These are phyloP conservation scores for Gobiocypris rarus DNA, from an alignment of 2,113 vertebrate species.

Conservation along the genomic window DNA sequence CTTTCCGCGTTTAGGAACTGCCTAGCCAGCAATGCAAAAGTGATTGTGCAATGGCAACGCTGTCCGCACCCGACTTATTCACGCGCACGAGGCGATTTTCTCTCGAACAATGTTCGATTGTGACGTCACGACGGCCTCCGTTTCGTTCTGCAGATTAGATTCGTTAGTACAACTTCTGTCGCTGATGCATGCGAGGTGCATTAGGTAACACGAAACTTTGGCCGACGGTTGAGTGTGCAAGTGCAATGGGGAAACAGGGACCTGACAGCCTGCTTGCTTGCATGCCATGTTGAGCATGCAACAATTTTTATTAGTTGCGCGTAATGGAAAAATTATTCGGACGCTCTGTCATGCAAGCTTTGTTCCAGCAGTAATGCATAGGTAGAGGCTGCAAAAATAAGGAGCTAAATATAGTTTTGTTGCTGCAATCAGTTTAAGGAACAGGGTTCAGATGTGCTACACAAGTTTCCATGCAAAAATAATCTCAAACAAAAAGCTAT, in stretches of 20 bases:
- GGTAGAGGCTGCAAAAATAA: slow-evolving; percentile 59
- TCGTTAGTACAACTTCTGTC: slow-evolving; percentile 7
- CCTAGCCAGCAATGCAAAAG: slow-evolving; percentile 57
- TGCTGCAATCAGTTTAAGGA: slow-evolving; percentile 56
- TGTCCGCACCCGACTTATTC: slow-evolving; percentile 40
- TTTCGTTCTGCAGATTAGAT: slow-evolving; percentile 12
- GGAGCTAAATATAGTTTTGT: slow-evolving; percentile 66
- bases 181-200: slow-evolving; percentile 52
- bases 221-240: slow-evolving; percentile 44
- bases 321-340: slow-evolving; percentile 62
- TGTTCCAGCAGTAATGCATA: slow-evolving; percentile 58
- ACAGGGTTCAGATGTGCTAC: slow-evolving; percentile 48
- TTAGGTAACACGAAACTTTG: slow-evolving; percentile 37
- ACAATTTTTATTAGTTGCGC: slow-evolving; percentile 55
- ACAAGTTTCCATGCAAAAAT: slow-evolving; percentile 45
- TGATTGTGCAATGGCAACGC: slow-evolving; percentile 51
- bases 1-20: slow-evolving; percentile 69
- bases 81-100: slow-evolving; percentile 40
- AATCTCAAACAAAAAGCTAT: slow-evolving; percentile 6
- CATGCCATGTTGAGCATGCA: slow-evolving; percentile 50
- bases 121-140: slow-evolving; percentile 26
- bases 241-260: slow-evolving; percentile 57
- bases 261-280: slow-evolving; percentile 63
- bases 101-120: slow-evolving; percentile 22
- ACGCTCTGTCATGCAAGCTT: slow-evolving; percentile 56